Evolutionary conservation across 2,797 vertebrate species (phyloP).

Genomic region (Peromyscus nudipes): DNA sequence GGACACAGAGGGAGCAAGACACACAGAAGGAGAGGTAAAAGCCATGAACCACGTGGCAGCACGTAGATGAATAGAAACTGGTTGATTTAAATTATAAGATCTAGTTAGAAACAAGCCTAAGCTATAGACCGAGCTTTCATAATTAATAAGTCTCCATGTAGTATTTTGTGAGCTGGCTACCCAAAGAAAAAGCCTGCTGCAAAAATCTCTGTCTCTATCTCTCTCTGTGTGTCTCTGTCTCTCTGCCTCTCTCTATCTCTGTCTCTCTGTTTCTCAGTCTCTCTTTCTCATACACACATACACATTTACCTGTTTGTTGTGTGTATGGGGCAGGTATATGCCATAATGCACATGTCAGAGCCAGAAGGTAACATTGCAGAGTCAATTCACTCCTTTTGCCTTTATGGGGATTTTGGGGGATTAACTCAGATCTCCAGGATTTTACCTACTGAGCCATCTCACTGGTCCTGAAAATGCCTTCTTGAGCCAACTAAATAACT

Average conservation of each 20-base stretch:
- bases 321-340: neutral
- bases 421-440: neutral
- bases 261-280: neutral
- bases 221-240: neutral
- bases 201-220: neutral
- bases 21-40: neutral
- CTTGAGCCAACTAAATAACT: neutral
- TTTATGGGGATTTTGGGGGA: neutral
- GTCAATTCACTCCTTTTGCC: neutral
- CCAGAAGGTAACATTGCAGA: neutral
- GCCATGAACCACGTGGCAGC: neutral
- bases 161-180: neutral
- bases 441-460: neutral
- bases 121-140: neutral
- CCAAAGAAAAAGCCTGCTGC: neutral
- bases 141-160: neutral
- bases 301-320: neutral
- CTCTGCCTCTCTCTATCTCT: no score
- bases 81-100: neutral
- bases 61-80: neutral
- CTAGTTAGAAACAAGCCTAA: neutral
- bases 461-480: neutral
- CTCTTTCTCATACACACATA: no score
- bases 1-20: neutral
- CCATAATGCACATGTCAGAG: neutral